Evolutionary conservation across 2,797 vertebrate species (phyloP).

Genomic region (Ceyx erithaca): DNA sequence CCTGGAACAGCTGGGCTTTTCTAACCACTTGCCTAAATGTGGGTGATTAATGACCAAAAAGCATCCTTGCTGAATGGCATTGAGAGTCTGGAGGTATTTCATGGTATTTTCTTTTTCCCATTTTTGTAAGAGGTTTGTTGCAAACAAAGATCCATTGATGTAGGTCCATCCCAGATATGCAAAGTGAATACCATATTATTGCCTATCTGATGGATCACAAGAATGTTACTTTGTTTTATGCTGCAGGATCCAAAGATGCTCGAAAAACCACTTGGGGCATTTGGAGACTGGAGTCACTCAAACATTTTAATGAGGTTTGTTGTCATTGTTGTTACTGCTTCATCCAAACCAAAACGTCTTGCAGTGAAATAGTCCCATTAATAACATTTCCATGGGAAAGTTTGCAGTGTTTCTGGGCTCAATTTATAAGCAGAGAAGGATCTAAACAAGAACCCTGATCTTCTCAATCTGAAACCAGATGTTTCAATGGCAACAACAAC

Average conservation of each 20-base stretch:
- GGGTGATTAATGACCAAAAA: constrained; percentile 71
- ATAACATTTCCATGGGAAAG: constrained; percentile 60
- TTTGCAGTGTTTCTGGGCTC: constrained; percentile 51
- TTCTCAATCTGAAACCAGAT: constrained; percentile 43
- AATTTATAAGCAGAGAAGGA: constrained; percentile 38
- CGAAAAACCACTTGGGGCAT: neutral
- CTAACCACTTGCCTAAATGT: constrained; percentile 46
- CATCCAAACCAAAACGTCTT: neutral
- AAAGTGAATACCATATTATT: constrained; percentile 17
- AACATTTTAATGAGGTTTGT: constrained; percentile 42
- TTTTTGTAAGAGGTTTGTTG: constrained; percentile 24
- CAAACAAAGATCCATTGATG: constrained; percentile 65
- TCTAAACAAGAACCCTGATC: neutral
- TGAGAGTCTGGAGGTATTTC: constrained; percentile 43
- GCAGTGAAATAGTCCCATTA: constrained; percentile 13
- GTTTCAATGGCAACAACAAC: constrained; percentile 14
- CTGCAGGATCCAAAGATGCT: constrained; percentile 6
- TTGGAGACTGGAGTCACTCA: constrained; percentile 2
- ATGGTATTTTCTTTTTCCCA: constrained; percentile 29
- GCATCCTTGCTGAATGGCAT: constrained; percentile 63
- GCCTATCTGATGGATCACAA: constrained; percentile 44
- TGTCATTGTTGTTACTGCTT: neutral
- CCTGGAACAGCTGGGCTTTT: constrained; percentile 65
- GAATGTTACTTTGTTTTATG: constrained; percentile 32
- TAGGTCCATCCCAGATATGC: constrained; percentile 15